Percentiles rank a stretch among this genome's conserved stretches.
These are phyloP conservation scores for Cettia cetti DNA, from an alignment of 2,113 vertebrate species.

Conservation along the genomic window DNA sequence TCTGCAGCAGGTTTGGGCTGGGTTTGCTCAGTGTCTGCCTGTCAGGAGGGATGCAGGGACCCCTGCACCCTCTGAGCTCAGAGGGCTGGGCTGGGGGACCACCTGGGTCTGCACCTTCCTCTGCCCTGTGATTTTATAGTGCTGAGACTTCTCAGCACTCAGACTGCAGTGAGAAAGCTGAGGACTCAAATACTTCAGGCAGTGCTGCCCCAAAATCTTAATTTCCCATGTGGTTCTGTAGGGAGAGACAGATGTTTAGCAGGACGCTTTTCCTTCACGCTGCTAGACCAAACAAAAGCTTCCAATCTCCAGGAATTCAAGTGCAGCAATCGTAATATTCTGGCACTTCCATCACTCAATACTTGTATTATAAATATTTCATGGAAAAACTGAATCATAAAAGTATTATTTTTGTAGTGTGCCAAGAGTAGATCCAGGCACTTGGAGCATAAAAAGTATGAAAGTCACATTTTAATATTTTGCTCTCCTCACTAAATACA, in stretches of 20 bases:
- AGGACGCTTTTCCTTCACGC: not conserved
- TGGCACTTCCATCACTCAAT: slow-evolving; percentile 46
- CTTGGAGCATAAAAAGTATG: slow-evolving; percentile 50
- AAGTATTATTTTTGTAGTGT: slow-evolving; percentile 59
- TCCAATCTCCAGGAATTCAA: slow-evolving; percentile 37
- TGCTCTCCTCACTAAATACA: slow-evolving; percentile 20
- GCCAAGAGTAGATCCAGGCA: slow-evolving; percentile 59
- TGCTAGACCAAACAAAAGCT: slow-evolving; percentile 52
- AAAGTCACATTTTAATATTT: slow-evolving; percentile 63
- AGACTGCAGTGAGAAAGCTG: not conserved
- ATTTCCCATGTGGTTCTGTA: slow-evolving; percentile 41
- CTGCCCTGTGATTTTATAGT: not conserved
- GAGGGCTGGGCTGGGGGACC: not conserved
- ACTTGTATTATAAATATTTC: slow-evolving; percentile 56
- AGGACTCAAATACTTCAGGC: not conserved
- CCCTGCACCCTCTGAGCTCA: not conserved
- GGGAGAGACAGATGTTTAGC: slow-evolving; percentile 42
- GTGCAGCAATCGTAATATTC: slow-evolving; percentile 38
- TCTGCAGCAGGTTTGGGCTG: not conserved
- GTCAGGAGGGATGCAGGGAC: not conserved
- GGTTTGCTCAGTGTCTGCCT: not conserved
- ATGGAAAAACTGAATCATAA: slow-evolving; percentile 53
- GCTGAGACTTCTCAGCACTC: not conserved
- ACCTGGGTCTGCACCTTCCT: not conserved
- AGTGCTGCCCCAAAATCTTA: slow-evolving; percentile 17